Conservation (phyloP, 2,797 vertebrate genomes). For the Bovichtus variegatus region DNA sequence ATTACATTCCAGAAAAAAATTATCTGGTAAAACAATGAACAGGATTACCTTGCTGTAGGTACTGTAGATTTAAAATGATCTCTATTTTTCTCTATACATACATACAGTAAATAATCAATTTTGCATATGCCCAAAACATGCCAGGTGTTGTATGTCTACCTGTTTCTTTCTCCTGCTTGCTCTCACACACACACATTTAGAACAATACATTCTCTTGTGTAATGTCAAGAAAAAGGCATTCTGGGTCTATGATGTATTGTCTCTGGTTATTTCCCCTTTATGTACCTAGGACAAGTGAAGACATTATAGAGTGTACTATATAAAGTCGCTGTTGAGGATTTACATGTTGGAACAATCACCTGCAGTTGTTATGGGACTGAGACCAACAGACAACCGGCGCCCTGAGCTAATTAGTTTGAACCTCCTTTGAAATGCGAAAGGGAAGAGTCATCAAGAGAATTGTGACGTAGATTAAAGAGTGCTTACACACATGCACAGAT, state of each 20-base stretch:
- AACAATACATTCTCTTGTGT: constrained; percentile 8
- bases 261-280: background rate
- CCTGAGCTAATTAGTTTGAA: constrained; percentile 74
- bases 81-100: background rate
- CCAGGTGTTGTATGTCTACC: background rate
- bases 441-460: constrained; percentile 60
- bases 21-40: background rate
- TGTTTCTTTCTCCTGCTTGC: background rate
- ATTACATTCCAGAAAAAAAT: constrained; percentile 48
- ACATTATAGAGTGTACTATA: constrained; percentile 5
- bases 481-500: constrained; percentile 15
- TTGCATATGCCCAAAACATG: constrained; percentile 16
- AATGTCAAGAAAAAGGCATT: background rate
- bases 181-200: background rate
- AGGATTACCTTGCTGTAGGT: background rate
- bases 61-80: constrained; percentile 7
- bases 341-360: constrained; percentile 30
- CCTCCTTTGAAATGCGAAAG: constrained; percentile 68
- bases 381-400: constrained; percentile 51
- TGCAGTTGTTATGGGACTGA: constrained; percentile 53
- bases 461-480: constrained; percentile 52
- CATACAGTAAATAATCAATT: background rate
- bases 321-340: constrained; percentile 27
- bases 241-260: background rate
- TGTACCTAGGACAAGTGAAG: constrained; percentile 9